Evolutionary conservation across 2,888 invertebrate genomes (phyloP), one percentile per base, ranked within the genome.

Genomic region (Andrena praecox): DNA sequence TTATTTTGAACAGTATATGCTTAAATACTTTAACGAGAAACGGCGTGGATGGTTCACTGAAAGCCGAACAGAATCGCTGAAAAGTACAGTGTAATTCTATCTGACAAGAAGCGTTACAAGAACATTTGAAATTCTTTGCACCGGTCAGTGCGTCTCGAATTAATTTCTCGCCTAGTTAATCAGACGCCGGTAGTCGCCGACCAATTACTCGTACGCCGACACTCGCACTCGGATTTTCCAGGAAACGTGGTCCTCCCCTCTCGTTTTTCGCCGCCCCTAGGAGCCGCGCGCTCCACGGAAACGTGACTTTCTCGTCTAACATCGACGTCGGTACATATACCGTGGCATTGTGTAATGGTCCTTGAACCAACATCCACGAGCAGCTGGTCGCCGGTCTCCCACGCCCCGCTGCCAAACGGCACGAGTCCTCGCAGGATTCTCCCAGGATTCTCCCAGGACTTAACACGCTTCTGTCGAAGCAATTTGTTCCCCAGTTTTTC

Each of bases 301-400:
- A 88, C 88, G 88, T 88, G 86, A 86, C 86, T 88, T 88, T 86
- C 84, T 88, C 80, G 82, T 75, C 72, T 85, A 70, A 79, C 74
- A 80, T 63, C 77, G 74, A 79, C 77, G 67, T 66, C 80, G 69
- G 56, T 80, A 66, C 69, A 56, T 80, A 68, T 79, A 79, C 84
- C 72, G 82, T 82, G 31, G 73, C 77, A 88, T 88, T 88, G 87
- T 88, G 88, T 77, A 88, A 88, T 85, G 84, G 85, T 87, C 88
- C 88, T 88, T 88, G 88, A 88, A 88, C 84, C 82, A 87, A 85
- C 88, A 85, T 82, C 85, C 80, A 85, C 71, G 69, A 74, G 84
- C 88, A 81, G 88, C 82, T 88, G 87, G 85, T 87, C 87, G 88
- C 71, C 82, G 75, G 79, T 84, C 88, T 88, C 88, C 88, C 88